Evolutionary conservation across 2,797 vertebrate species (phyloP).

Genomic region (Brachyrhaphis roseni): DNA sequence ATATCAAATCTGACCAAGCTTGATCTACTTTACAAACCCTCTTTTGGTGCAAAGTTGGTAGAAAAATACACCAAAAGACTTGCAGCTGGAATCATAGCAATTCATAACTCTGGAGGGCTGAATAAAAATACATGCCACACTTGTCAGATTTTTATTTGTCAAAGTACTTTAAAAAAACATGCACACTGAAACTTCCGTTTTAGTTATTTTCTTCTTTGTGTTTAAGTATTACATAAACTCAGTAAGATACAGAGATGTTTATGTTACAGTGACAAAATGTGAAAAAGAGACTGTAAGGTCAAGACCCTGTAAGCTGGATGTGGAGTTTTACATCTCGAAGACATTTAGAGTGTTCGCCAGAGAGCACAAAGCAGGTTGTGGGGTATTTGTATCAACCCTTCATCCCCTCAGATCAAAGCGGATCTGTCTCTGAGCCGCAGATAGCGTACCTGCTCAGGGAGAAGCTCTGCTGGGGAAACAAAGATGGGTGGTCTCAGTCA

Average conservation of each 20-base stretch:
- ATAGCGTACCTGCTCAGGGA: conserved; percentile 59
- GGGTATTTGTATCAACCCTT: conserved; percentile 71
- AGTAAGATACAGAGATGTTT: background rate
- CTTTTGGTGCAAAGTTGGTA: background rate
- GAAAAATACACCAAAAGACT: background rate
- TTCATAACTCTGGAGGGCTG: background rate
- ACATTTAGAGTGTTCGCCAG: conserved; percentile 25
- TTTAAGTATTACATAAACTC: background rate
- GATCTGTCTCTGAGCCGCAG: conserved; percentile 61
- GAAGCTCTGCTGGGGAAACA: conserved; percentile 47
- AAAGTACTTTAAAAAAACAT: no score
- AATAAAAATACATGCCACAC: background rate
- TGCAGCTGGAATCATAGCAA: background rate
- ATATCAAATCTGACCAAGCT: background rate
- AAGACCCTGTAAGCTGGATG: background rate
- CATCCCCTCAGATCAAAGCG: conserved; percentile 72
- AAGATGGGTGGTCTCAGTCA: conserved; percentile 51
- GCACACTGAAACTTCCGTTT: background rate
- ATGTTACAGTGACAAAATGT: background rate
- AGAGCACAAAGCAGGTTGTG: conserved; percentile 49
- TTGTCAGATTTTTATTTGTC: background rate
- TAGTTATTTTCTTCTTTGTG: background rate
- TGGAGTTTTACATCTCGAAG: background rate
- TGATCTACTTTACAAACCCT: background rate
- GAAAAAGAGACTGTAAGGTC: background rate